Evolutionary conservation across 2,113 vertebrate genomes (phyloP), one percentile per base, ranked within the genome.

Genomic region (Pollachius pollachius): DNA sequence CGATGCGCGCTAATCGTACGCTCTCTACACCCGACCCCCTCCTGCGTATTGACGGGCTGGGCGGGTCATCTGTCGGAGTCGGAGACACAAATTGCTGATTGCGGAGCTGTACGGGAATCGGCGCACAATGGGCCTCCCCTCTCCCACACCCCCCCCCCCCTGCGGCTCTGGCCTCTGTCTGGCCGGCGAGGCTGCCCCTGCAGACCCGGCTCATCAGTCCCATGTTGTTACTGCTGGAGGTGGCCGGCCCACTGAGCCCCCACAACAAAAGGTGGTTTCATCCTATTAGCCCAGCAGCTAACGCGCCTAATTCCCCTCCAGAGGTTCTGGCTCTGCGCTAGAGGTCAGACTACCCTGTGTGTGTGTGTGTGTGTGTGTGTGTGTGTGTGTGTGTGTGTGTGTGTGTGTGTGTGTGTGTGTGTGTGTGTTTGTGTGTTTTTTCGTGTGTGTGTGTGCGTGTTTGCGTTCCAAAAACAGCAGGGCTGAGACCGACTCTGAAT

Each of bases 201-300:
- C 68, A 75, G 77, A 81, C 78, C 80, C 75, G 67, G 70, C 73
- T 82, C 78, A 82, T 77, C 72, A 34, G 30, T 34, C 78, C 70
- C 1, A 58, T 84, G 71, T 75, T 81, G 78, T 85, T 84, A 79
- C 76, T 82, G 74, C 74, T 72, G 64, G 75, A 73, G 73, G 71
- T 81, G 74, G 41, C 74, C 64, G 61, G 70, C 75, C 18, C 58
- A 63, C 77, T 70, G 69, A 80, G 72, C 71, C 67, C 17, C 48
- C 3, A 60, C 67, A 79, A 82, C 79, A 85, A 86, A 81, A 80
- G 75, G 66, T 72, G 68, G 73, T 79, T 80, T 83, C 68, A 82
- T 81, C 77, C 78, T 71, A 69, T 82, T 79, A 80, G 73, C 15
- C 0, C 52, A 56, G 66, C 48, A 58, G 66, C 69, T 73, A 82